A percentile compares a stretch with the other conserved stretches of the same genome.
Conservation (phyloP, 2,888 invertebrate species). For the Meloe dianella region DNA sequence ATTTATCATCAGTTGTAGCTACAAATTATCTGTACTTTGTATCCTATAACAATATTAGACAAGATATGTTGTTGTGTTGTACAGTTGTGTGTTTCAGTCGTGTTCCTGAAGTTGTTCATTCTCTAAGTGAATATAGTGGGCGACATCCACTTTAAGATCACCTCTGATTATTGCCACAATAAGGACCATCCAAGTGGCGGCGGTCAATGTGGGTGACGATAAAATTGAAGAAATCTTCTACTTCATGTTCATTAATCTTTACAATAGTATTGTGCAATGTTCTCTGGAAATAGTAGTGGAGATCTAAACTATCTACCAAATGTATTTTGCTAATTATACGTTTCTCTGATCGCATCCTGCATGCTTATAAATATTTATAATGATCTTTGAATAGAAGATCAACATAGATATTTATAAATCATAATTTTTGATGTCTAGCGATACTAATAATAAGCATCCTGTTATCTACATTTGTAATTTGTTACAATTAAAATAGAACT, state of each 20-base stretch:
- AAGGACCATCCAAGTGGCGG: not conserved
- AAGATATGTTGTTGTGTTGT: slow-evolving; percentile 23
- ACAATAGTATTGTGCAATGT: not conserved
- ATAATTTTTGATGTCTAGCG: slow-evolving; percentile 8
- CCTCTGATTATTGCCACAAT: slow-evolving; percentile 7
- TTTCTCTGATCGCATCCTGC: slow-evolving; percentile 5
- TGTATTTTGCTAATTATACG: slow-evolving; percentile 10
- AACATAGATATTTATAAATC: slow-evolving; percentile 6
- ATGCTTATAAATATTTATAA: not conserved
- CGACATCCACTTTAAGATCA: slow-evolving; percentile 6
- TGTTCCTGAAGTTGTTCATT: slow-evolving; percentile 14
- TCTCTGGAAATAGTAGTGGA: not conserved
- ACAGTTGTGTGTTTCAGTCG: slow-evolving; percentile 20
- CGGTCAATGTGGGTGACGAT: not conserved
- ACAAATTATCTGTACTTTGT: slow-evolving; percentile 45
- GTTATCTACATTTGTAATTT: slow-evolving; percentile 10
- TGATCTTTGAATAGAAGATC: slow-evolving; percentile 8
- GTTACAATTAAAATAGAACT: slow-evolving; percentile 11
- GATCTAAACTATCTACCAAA: not conserved
- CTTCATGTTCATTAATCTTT: not conserved
- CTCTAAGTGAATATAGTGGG: not conserved
- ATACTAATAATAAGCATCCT: slow-evolving; percentile 10
- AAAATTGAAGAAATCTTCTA: not conserved
- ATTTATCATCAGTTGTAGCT: slow-evolving; percentile 42
- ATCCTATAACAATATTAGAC: slow-evolving; percentile 28